Evolutionary conservation across 2,888 invertebrate genomes (phyloP).

Genomic region (Yponomeuta evonymella): DNA sequence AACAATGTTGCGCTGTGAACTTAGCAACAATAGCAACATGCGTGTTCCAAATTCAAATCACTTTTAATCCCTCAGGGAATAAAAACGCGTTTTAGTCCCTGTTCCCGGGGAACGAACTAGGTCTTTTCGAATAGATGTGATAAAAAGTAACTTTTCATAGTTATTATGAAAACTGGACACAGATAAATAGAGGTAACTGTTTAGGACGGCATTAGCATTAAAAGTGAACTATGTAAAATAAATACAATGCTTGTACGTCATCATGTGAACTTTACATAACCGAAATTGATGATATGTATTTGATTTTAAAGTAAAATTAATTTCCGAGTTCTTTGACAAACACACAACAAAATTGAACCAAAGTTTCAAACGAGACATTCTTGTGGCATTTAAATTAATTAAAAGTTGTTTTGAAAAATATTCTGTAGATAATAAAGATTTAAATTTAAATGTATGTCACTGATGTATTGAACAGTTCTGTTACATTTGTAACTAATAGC

Average conservation of each 20-base stretch:
- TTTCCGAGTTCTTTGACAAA: neutral
- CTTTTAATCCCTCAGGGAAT: too few species aligned
- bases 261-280: neutral
- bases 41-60: too few species aligned
- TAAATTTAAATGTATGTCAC: neutral
- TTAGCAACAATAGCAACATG: too few species aligned
- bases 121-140: too few species aligned
- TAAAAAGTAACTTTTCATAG: neutral
- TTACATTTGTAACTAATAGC: too few species aligned
- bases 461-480: neutral
- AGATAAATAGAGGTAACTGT: too few species aligned
- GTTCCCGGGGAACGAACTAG: too few species aligned
- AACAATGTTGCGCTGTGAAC: too few species aligned
- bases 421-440: neutral
- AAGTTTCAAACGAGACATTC: constrained; percentile 3
- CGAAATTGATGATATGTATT: neutral
- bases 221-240: neutral
- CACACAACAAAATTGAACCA: neutral
- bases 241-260: neutral
- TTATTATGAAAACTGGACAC: neutral
- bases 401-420: neutral
- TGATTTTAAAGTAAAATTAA: neutral
- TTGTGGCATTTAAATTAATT: constrained; percentile 7
- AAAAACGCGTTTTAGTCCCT: too few species aligned
- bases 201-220: neutral